These are phyloP conservation scores for Watsonalla cultraria DNA, from an alignment of 2,888 invertebrate genomes.

Conservation along the genomic window DNA sequence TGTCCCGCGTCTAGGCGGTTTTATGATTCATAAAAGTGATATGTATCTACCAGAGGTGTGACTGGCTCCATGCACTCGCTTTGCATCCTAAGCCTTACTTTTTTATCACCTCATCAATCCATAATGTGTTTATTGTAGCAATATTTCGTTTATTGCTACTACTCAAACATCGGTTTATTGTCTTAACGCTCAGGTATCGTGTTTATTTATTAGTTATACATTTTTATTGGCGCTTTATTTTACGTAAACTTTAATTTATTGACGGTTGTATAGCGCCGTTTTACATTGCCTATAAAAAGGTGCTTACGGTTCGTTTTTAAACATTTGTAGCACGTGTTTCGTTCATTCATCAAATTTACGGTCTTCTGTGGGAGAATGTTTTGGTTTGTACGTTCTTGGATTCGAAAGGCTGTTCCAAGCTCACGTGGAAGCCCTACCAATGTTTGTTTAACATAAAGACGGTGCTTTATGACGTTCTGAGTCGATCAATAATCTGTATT, in stretches of 20 bases:
- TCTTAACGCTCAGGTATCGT: conserved; percentile 76
- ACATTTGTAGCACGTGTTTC: conserved; percentile 77
- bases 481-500: conserved; percentile 7
- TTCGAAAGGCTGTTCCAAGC: conserved; percentile 28
- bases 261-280: conserved; percentile 72
- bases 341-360: conserved; percentile 79
- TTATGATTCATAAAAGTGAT: conserved; percentile 75
- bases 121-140: conserved; percentile 77
- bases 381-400: conserved; percentile 50
- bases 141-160: conserved; percentile 76
- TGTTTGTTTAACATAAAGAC: conserved; percentile 30
- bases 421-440: conserved; percentile 18
- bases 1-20: conserved; percentile 59
- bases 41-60: conserved; percentile 51
- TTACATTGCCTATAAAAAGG: conserved; percentile 78
- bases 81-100: conserved; percentile 34
- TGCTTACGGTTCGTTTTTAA: conserved; percentile 75
- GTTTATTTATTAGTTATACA: conserved; percentile 79
- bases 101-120: conserved; percentile 70
- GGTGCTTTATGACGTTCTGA: conserved; percentile 25
- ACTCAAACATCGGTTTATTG: conserved; percentile 75
- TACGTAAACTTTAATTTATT: conserved; percentile 78
- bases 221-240: conserved; percentile 78
- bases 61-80: conserved; percentile 31
- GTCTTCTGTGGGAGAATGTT: conserved; percentile 73